phyloP scores from a whole-genome alignment of 1,140 invertebrate species.

The Batillaria attramentaria region DNA sequence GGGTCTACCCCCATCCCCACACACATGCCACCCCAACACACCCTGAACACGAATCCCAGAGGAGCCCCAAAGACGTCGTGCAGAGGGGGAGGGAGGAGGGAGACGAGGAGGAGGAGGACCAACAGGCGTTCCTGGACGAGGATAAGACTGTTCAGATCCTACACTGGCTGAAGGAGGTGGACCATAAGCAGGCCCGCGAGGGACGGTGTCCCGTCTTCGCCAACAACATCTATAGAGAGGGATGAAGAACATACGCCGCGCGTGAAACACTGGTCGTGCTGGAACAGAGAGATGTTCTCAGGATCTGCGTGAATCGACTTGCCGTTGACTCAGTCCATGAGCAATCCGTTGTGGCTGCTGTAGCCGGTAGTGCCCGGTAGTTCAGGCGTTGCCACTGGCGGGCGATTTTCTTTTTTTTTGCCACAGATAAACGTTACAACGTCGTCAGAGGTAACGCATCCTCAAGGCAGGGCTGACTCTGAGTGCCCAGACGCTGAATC shows the following conservation, averaged over 20 bases:
- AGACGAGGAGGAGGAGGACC: neutral
- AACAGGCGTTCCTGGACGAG: conserved; percentile 21
- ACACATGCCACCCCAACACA: neutral
- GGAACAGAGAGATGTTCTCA: neutral
- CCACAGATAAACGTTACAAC: too few relatives aligned
- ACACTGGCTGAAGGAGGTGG: conserved; percentile 29
- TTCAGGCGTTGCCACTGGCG: too few relatives aligned
- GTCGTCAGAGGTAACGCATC: too few relatives aligned
- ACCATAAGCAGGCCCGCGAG: conserved; percentile 15
- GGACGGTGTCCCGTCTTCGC: conserved; percentile 27
- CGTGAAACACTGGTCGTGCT: neutral
- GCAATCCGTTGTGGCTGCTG: too few relatives aligned
- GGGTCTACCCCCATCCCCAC: neutral
- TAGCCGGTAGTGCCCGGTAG: too few relatives aligned
- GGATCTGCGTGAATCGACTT: too few relatives aligned
- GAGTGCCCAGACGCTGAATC: too few relatives aligned
- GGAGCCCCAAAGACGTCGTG: neutral
- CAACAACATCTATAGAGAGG: neutral
- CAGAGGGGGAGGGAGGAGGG: neutral
- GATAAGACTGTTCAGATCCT: conserved; percentile 31
- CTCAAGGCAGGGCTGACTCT: too few relatives aligned
- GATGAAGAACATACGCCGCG: neutral
- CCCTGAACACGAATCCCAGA: neutral
- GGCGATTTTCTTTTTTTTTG: too few relatives aligned
- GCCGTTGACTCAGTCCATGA: too few relatives aligned